Conservation (phyloP, 2,888 invertebrate species). For the Hetaerina titia region DNA sequence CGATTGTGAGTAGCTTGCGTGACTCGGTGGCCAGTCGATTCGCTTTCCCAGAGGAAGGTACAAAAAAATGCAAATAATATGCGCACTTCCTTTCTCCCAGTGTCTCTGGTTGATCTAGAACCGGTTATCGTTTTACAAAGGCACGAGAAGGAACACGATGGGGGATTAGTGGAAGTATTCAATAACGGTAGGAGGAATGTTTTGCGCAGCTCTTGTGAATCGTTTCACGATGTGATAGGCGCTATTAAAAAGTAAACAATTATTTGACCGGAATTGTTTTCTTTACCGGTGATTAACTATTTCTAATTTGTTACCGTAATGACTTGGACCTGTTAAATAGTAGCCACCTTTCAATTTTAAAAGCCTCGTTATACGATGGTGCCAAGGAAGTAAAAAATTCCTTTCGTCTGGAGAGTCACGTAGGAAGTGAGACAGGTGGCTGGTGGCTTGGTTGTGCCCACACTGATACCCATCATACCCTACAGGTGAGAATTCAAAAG, state of each 20-base stretch:
- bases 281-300: not conserved
- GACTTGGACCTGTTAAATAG: not conserved
- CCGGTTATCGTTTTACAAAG: not conserved
- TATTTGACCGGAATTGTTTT: not conserved
- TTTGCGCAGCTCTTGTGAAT: not conserved
- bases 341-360: not conserved
- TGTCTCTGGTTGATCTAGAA: not conserved
- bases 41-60: not conserved
- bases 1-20: slow-evolving; percentile 14
- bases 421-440: slow-evolving; percentile 14
- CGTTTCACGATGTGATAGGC: not conserved
- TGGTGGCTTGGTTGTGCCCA: not conserved
- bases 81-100: slow-evolving; percentile 5
- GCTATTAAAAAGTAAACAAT: not conserved
- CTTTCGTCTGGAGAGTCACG: not conserved
- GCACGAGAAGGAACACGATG: not conserved
- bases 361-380: slow-evolving; percentile 1
- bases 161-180: not conserved
- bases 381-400: not conserved
- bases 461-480: not conserved
- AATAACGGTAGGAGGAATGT: slow-evolving; percentile 21
- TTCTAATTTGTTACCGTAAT: not conserved
- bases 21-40: not conserved
- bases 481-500: too few species aligned
- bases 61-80: slow-evolving; percentile 22